Base-by-base conservation (phyloP, 2,888 invertebrate species). In the Acanthosepion pharaonis region DNA sequence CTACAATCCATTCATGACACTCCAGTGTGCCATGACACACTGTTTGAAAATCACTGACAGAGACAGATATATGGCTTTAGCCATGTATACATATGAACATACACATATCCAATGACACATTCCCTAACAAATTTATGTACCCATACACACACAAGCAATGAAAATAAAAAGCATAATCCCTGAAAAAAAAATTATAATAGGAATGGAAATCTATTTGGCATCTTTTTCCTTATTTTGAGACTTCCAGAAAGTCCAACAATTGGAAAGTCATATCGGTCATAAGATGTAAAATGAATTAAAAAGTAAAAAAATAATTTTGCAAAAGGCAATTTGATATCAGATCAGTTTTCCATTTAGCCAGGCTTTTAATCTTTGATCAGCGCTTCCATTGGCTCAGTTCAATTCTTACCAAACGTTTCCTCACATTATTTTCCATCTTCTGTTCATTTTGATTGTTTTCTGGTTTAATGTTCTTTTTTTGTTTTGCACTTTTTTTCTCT, bases 201-300 rank as follows among this genome's bases (percentile, higher is more conserved):
- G n/a, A 78, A 78, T n/a, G 78, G 78, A 78, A 78, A 78, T 78
- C 78, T 78, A 78, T 78, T 78, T 78, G 78, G n/a, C 78, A 78
- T 78, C 78, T 78, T 33, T 11, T 9, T 33, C 78, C n/a, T 78
- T 78, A 78, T 78, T 78, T 78, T 78, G 78, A 78, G n/a, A n/a
- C n/a, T 78, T 78, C 15, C 78, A 78, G 78, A 78, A 78, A 78
- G 78, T 78, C n/a, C 15, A 78, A 78, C n/a, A 78, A 78, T 78
- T 78, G 78, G 78, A 78, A 64, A 78, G 78, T 78, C 78, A n/a
- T 78, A 78, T 78, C 78, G 33, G 78, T 78, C 78, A 78, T 78
- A 78, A 78, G 78, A 78, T n/a, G 78, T 18, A n/a, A n/a, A 78
- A 78, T 18, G 18, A 78, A 78, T 78, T 78, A 78, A 78, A 78